Base-by-base conservation (phyloP, 2,113 vertebrate genomes). In the Girardinichthys multiradiatus region DNA sequence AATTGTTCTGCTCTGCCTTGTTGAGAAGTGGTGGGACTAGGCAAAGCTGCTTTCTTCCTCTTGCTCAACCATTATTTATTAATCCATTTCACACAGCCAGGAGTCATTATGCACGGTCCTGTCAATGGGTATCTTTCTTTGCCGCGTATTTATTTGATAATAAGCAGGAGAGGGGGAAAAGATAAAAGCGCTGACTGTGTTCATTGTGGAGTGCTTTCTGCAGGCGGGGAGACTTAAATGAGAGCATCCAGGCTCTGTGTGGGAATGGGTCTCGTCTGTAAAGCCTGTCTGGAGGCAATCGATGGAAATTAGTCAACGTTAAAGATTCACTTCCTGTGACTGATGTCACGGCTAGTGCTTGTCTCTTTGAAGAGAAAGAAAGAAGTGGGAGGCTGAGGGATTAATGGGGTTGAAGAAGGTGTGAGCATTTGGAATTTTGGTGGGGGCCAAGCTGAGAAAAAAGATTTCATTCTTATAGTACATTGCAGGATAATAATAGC, bases 251-350 rank as follows among this genome's bases (percentile, higher is more conserved):
- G 85, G 79, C 85, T 80, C 88, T 90, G 93, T 93, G 92, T 92
- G 92, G 92, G 92, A 93, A 94, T 85, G 89, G 87, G 81, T 89
- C 91, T 93, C 82, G 87, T 92, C 91, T 92, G 91, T 91, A 93
- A 93, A 94, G 91, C 93, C 91, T 93, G 92, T 93, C 93, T 94
- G 92, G 89, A 94, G 93, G 93, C 92, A 91, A 94, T 93, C 91
- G 87, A 93, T 94, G 92, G 89, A 93, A 94, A 94, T 94, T 93
- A 94, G 94, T 92, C 87, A 87, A 87, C 88, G 88, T 91, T 94
- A 94, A 94, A 93, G 91, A 93, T 94, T 90, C 93, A 90, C 91
- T 92, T 94, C 92, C 92, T 91, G 90, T 91, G 90, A 93, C 91
- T 92, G 90, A 92, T 92, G 91, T 93, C 92, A 93, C 84, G 72